Base-by-base conservation (phyloP, 2,113 vertebrate species). In the Chamaetylas fuelleborni region DNA sequence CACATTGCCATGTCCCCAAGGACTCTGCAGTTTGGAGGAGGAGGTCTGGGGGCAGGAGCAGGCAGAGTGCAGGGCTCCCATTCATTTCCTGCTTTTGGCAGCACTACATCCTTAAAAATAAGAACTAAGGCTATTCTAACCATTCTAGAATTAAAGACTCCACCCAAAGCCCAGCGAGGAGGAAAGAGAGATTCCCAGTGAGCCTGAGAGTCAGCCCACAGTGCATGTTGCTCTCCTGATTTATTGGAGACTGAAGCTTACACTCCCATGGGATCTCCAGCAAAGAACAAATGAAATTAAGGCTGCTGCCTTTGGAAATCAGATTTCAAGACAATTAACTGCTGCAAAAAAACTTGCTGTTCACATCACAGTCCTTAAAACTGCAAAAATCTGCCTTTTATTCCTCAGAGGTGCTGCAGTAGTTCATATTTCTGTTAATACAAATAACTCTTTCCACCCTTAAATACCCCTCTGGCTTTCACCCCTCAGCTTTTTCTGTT, bases 221-320 rank as follows among this genome's bases (percentile, higher is more conserved):
- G 61, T 23, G 34, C 61, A 9, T 3, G 10, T 54, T 73, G 14
- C 36, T 78, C 48, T 77, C 54, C 47, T 82, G 83, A 76, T 92
- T 65, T 86, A 77, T 64, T 90, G 65, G 53, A 88, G 76, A 54
- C 76, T 57, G 73, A 83, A 57, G 79, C 50, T 62, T 33, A 64
- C 15, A 0, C 4, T 94, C 86, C 94, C 91, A 38, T 25, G 76
- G 77, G 87, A 91, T 57, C 11, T 31, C 65, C 62, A 84, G 57
- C 43, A 87, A 91, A 92, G 80, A 93, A 91, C 92, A 93, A 92
- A 84, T 64, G 72, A 69, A 87, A 91, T 96, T 76, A 92, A 76
- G 81, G 65, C 65, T 93, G 89, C 69, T 92, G 79, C 83, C 86
- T 95, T 74, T 87, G 87, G 81, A 95, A 91, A 95, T 87, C 87